Evolutionary conservation across 2,888 invertebrate genomes (phyloP).

Genomic region (Andricus quercusramuli): DNA sequence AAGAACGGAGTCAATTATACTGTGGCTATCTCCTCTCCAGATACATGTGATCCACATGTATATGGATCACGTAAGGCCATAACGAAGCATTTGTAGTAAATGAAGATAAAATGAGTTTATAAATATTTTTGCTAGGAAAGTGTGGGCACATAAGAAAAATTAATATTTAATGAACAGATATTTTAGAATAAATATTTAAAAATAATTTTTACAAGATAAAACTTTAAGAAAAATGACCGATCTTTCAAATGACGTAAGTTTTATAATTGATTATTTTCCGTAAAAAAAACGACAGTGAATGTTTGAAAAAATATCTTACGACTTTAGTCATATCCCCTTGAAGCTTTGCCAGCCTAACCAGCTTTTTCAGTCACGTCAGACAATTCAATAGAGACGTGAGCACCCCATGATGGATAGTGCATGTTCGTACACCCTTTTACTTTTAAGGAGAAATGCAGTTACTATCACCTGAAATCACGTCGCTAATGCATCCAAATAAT

Average conservation of each 20-base stretch:
- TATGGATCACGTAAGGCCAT: no score
- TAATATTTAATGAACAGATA: no score
- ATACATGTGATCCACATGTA: no score
- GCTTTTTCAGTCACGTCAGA: slow-evolving; percentile 38
- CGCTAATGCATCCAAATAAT: slow-evolving; percentile 10
- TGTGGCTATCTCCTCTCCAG: no score
- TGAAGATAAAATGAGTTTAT: no score
- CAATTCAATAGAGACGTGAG: slow-evolving; percentile 50
- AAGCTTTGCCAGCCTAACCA: background rate
- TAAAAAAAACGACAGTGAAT: background rate
- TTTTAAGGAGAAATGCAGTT: slow-evolving; percentile 11
- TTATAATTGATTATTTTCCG: background rate
- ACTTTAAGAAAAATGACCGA: no score
- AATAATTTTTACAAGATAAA: no score
- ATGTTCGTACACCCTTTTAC: slow-evolving; percentile 29
- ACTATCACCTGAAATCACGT: slow-evolving; percentile 16
- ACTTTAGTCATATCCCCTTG: background rate
- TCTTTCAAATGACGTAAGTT: background rate
- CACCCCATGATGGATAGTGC: slow-evolving; percentile 43
- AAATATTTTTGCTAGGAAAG: no score
- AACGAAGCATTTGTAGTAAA: no score
- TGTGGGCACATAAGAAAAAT: no score
- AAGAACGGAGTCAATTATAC: no score
- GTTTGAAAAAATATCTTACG: background rate
- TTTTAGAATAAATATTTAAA: no score